Conservation (phyloP, 2,797 vertebrate genomes). For the Sebastolobus altivelis region DNA sequence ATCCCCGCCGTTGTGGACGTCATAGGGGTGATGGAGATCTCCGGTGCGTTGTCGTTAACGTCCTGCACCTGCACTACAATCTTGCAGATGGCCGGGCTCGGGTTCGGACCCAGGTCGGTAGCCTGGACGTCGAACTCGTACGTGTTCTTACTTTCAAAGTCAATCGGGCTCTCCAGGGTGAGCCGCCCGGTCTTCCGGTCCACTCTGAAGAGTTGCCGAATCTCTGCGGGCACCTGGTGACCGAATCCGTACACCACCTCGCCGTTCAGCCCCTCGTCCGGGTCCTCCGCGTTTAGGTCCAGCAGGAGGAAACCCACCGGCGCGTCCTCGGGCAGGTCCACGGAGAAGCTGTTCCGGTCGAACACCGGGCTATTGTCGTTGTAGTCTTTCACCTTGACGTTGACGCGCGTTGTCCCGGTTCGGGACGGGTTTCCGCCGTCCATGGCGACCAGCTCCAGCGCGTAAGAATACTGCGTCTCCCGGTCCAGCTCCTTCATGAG, state of each 20-base stretch:
- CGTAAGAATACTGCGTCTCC: conserved; percentile 90
- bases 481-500: conserved; percentile 95
- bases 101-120: conserved; percentile 90
- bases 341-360: conserved; percentile 86
- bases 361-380: conserved; percentile 97
- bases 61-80: conserved; percentile 93
- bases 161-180: conserved; percentile 89
- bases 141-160: conserved; percentile 93
- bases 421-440: conserved; percentile 93
- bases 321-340: conserved; percentile 93
- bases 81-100: conserved; percentile 89
- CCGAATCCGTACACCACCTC: conserved; percentile 92
- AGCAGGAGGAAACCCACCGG: conserved; percentile 90
- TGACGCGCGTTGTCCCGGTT: conserved; percentile 90
- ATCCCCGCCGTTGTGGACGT: conserved; percentile 86
- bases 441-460: conserved; percentile 92
- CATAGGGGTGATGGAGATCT: conserved; percentile 92
- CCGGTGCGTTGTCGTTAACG: conserved; percentile 95
- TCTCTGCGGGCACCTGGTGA: conserved; percentile 88
- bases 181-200: conserved; percentile 90
- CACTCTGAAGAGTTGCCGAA: conserved; percentile 90
- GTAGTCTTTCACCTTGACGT: conserved; percentile 93
- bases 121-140: conserved; percentile 95
- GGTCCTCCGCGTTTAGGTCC: conserved; percentile 90
- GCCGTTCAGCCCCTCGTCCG: conserved; percentile 93